These are phyloP conservation scores for Eira barbara DNA, from an alignment of 2,113 vertebrate species.

Conservation along the genomic window DNA sequence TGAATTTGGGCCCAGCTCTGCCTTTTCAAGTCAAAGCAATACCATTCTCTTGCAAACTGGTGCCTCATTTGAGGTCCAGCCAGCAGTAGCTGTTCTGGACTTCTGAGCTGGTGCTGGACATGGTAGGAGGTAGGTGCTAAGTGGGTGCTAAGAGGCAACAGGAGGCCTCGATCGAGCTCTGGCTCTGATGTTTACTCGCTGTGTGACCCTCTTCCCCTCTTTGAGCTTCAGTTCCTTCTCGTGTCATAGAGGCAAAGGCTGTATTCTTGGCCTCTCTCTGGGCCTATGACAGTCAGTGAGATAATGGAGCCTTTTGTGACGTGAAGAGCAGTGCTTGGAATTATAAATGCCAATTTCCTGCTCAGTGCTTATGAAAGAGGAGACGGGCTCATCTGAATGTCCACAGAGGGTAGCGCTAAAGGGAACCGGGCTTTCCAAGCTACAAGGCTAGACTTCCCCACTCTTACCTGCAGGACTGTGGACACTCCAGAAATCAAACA, in stretches of 20 bases:
- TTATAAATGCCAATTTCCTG: neutral
- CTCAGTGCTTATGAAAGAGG: neutral
- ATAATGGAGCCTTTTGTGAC: neutral
- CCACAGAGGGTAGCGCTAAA: neutral
- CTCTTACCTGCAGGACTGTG: slow-evolving; percentile 88
- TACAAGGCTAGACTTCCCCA: neutral
- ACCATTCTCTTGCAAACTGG: neutral
- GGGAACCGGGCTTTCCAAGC: neutral
- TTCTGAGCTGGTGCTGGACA: neutral
- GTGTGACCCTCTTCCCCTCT: neutral
- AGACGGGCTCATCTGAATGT: neutral
- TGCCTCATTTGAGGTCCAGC: neutral
- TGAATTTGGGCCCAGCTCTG: neutral
- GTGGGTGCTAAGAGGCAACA: neutral
- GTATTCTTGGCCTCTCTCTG: neutral
- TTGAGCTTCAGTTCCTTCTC: neutral
- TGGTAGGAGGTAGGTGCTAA: neutral
- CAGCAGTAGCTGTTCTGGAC: neutral
- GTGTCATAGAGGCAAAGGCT: neutral
- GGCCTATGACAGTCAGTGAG: neutral
- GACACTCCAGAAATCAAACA: slow-evolving; percentile 96
- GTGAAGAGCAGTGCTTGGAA: neutral
- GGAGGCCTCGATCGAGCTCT: neutral
- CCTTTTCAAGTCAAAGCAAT: slow-evolving; percentile 14
- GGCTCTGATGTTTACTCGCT: neutral